Conservation (phyloP, 1,140 invertebrate species). For the Saxidomus purpurata region DNA sequence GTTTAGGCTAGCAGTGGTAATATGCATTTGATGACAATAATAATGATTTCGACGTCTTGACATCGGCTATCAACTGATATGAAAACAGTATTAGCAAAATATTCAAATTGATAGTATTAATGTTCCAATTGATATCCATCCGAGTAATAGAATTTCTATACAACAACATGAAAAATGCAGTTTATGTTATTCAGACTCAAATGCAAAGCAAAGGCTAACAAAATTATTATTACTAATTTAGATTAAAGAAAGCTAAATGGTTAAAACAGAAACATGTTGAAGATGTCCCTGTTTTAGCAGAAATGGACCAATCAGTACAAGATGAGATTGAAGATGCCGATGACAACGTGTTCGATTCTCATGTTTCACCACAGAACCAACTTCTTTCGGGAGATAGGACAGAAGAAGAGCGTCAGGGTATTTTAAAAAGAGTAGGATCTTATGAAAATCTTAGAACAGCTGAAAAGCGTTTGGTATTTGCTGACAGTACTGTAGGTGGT, state of each 20-base stretch:
- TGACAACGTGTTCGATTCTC: not conserved
- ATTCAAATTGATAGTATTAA: no score
- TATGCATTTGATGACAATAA: no score
- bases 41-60: no score
- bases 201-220: no score
- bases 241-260: conserved; percentile 22
- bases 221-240: not conserved
- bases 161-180: no score
- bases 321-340: not conserved
- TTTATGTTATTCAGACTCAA: no score
- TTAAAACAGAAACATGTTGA: not conserved
- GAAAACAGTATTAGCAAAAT: no score
- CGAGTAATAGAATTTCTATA: no score
- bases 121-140: no score
- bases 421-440: conserved; percentile 65
- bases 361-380: not conserved
- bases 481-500: conserved; percentile 50
- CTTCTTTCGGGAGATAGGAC: not conserved
- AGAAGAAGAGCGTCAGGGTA: conserved; percentile 43
- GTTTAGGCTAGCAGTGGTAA: no score
- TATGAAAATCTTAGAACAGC: conserved; percentile 61
- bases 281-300: not conserved
- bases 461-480: conserved; percentile 55
- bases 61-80: no score
- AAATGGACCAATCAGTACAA: not conserved